A percentile compares a stretch with the other conserved stretches of the same genome.
Evolutionary conservation across 1,140 invertebrate species (phyloP).

Genomic region (Tetraneura akinire): DNA sequence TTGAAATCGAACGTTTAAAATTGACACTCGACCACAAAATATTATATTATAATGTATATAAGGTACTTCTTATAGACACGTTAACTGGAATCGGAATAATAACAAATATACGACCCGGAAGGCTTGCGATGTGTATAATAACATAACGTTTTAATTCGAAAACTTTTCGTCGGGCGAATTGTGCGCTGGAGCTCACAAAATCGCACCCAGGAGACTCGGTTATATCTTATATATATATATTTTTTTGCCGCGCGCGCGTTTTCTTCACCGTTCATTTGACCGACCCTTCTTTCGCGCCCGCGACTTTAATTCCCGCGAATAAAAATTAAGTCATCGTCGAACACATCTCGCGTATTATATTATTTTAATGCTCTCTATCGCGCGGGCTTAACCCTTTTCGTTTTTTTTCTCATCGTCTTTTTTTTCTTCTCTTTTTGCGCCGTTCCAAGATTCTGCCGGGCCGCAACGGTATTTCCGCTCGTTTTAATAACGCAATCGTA

Average conservation of each 20-base stretch:
- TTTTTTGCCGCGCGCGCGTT: not conserved
- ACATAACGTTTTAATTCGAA: conserved; percentile 48
- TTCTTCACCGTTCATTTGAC: not conserved
- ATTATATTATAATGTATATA: no score
- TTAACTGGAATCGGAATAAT: no score
- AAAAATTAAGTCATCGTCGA: conserved; percentile 51
- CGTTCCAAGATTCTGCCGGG: not conserved
- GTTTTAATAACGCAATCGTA: conserved; percentile 8
- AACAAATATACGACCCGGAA: not conserved
- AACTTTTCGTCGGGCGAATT: conserved; percentile 17
- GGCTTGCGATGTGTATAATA: not conserved
- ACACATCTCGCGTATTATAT: not conserved
- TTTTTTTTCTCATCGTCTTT: no score
- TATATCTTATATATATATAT: no score
- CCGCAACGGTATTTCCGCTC: conserved; percentile 10
- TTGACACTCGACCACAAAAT: no score
- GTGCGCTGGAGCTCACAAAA: not conserved
- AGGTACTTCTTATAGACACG: no score
- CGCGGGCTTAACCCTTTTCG: not conserved
- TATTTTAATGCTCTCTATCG: not conserved
- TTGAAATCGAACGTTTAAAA: no score
- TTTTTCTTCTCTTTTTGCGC: no score
- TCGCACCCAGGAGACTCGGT: conserved; percentile 35
- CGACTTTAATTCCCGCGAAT: conserved; percentile 48
- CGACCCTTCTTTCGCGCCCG: not conserved